A percentile compares a stretch with the other conserved stretches of the same genome.
Conservation (phyloP, 2,888 invertebrate species). For the Spialia ferax region DNA sequence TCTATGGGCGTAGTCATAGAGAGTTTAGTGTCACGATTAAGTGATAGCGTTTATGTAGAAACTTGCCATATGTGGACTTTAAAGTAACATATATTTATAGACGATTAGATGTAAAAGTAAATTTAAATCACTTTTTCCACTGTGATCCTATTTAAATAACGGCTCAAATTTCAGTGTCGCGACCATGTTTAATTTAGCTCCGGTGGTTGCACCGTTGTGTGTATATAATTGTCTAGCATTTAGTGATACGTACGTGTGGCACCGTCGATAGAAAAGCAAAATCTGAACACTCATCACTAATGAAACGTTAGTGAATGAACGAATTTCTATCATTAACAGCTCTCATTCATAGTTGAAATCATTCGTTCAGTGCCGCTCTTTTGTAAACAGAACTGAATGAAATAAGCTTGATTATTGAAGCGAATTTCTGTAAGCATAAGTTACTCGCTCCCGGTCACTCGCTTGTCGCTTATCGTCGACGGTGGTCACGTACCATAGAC, state of each 20-base stretch:
- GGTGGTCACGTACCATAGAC: background rate
- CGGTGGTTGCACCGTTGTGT: slow-evolving; percentile 62
- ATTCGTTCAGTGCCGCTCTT: background rate
- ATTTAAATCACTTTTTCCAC: slow-evolving; percentile 85
- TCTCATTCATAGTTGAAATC: background rate
- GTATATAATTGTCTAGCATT: slow-evolving; percentile 70
- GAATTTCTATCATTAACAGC: background rate
- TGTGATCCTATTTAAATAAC: slow-evolving; percentile 85
- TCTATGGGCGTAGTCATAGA: slow-evolving; percentile 80
- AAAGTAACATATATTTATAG: slow-evolving; percentile 65
- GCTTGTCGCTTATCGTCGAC: background rate
- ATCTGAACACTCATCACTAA: background rate
- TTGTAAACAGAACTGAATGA: no score
- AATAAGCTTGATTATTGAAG: background rate
- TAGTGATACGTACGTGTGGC: slow-evolving; percentile 50
- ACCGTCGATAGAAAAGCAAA: background rate
- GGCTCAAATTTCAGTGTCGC: slow-evolving; percentile 82
- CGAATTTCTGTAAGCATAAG: background rate
- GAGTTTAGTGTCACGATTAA: slow-evolving; percentile 67
- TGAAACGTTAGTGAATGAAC: background rate
- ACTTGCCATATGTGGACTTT: slow-evolving; percentile 85
- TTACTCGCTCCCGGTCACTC: background rate
- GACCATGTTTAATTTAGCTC: slow-evolving; percentile 64
- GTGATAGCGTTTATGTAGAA: slow-evolving; percentile 80
- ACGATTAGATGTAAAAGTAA: slow-evolving; percentile 68